A percentile compares a stretch with the other conserved stretches of the same genome.
Conservation (phyloP, 2,888 invertebrate genomes). For the Drosophila anomelani region DNA sequence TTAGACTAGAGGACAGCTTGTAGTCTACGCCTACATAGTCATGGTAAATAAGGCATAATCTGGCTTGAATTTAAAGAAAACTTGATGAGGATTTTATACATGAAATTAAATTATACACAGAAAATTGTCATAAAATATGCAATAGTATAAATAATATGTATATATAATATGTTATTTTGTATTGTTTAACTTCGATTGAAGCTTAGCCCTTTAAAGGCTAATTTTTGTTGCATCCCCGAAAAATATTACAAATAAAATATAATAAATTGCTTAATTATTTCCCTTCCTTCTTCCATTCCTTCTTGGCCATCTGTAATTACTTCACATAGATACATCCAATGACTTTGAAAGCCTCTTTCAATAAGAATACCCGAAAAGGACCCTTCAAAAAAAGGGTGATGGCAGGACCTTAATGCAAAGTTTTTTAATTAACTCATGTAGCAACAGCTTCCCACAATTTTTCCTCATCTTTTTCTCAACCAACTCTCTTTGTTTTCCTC, state of each 20-base stretch:
- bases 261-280: background rate
- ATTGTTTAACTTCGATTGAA: no score
- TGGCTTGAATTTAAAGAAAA: background rate
- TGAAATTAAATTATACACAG: background rate
- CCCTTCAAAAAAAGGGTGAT: slow-evolving; percentile 26
- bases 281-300: background rate
- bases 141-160: background rate
- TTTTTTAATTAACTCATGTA: slow-evolving; percentile 74
- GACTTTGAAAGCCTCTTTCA: slow-evolving; percentile 6
- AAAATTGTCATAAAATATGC: background rate
- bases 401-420: slow-evolving; percentile 54
- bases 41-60: background rate
- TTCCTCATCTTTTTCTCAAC: background rate
- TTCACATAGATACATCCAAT: slow-evolving; percentile 6
- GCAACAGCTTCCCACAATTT: slow-evolving; percentile 11
- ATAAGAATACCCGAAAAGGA: slow-evolving; percentile 1
- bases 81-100: background rate
- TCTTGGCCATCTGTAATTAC: slow-evolving; percentile 2
- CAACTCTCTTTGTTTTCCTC: slow-evolving; percentile 29
- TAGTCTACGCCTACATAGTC: background rate
- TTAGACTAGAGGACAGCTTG: background rate
- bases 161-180: no score
- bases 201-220: no score
- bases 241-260: no score
- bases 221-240: no score